Conservation (phyloP, 1,140 invertebrate genomes). For the Coptotermes formosanus region DNA sequence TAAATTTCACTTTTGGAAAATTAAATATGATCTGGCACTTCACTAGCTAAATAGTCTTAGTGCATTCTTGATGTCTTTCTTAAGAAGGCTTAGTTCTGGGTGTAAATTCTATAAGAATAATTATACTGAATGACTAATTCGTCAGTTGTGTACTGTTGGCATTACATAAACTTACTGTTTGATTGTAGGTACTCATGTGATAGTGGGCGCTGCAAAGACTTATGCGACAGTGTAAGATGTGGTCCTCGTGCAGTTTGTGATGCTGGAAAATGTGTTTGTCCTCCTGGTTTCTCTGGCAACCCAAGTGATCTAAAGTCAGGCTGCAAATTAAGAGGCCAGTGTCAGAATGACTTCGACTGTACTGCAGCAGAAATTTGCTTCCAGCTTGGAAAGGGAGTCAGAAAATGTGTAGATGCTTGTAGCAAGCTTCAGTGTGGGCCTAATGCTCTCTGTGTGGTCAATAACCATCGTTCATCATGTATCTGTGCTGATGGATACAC, state of each 20-base stretch:
- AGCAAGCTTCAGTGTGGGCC: conserved; percentile 85
- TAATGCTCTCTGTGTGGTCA: conserved; percentile 80
- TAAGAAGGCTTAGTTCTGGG: too few species aligned
- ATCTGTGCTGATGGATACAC: conserved; percentile 76
- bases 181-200: conserved; percentile 61
- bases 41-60: too few species aligned
- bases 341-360: conserved; percentile 77
- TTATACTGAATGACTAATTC: too few species aligned
- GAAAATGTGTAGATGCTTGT: conserved; percentile 84
- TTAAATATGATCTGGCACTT: not conserved
- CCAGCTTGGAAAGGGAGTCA: conserved; percentile 68
- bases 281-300: conserved; percentile 75
- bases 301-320: conserved; percentile 66
- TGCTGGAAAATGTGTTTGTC: conserved; percentile 75
- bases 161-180: not conserved
- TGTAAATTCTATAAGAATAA: too few species aligned
- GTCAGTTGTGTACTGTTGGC: too few species aligned
- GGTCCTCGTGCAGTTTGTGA: conserved; percentile 79
- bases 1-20: not conserved
- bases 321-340: conserved; percentile 69
- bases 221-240: conserved; percentile 71
- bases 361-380: conserved; percentile 81
- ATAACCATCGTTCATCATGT: conserved; percentile 80
- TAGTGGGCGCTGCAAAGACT: conserved; percentile 66
- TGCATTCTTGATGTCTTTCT: too few species aligned